Base-by-base conservation (phyloP, 2,797 vertebrate species). In the Hephaestus fuliginosus region DNA sequence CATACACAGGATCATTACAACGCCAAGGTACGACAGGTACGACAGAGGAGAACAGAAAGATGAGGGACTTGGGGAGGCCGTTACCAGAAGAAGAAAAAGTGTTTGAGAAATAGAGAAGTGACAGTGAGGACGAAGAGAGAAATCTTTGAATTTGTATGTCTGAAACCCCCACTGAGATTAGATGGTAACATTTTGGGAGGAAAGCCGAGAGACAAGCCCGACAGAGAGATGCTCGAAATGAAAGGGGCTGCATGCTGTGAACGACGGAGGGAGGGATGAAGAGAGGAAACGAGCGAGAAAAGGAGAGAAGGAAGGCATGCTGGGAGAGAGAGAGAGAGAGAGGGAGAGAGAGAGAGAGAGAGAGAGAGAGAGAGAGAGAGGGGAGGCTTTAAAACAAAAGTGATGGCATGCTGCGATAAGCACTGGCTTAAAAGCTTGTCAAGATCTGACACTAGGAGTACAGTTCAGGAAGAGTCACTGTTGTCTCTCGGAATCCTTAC, bases 401-500 rank as follows among this genome's bases (percentile, higher is more conserved):
- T 18, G 76, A 84, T 25, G 46, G 67, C 88, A 71, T 28, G 82
- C 85, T 88, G 90, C 69, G 87, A 86, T 88, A 81, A 86, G 63
- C 70, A 73, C 7, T 48, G 70, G 80, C 66, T 84, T 82, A 51
- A 75, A 84, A 83, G 65, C 72, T 71, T 65, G 72, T 72, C 65
- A 60, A 64, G 65, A 75, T 74, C 46, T 63, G 85, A 85, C 49
- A 43, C 70, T 51, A 13, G 49, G 7, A 9, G 12, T 74, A 48
- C 17, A 70, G 70, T 22, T 28, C 64, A n/a, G 41, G 30, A 39
- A n/a, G 0, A 43, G 52, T 70, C 63, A 53, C 58, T 30, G 51
- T 25, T 52, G 49, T 30, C 74, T 76, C 36, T 72, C 61, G 64
- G 12, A 48, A 64, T 63, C 44, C 17, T 41, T 56, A 30, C n/a